Conservation (phyloP, 2,888 invertebrate species). For the Muscina levida region DNA sequence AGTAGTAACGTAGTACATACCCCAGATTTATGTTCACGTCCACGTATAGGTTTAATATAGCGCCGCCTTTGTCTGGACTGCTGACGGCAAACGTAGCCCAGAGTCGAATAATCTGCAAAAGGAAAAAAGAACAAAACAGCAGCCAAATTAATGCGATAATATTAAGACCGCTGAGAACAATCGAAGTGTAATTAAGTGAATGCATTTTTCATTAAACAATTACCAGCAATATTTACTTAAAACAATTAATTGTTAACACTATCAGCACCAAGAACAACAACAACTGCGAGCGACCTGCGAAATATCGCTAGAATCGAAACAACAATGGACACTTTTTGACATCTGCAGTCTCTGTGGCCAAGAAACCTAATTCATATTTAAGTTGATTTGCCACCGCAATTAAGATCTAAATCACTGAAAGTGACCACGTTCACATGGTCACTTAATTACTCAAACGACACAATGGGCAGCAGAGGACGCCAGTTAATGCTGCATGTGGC, state of each 20-base stretch:
- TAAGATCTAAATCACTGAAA: constrained; percentile 44
- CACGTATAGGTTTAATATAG: no score
- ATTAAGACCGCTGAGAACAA: constrained; percentile 33
- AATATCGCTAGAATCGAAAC: constrained; percentile 19
- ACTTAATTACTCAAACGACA: constrained; percentile 1
- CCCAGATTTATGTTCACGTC: constrained; percentile 25
- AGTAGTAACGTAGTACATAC: no score
- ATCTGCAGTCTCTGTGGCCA: background rate
- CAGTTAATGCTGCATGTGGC: constrained; percentile 14
- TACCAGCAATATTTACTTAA: constrained; percentile 43
- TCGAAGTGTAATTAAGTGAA: constrained; percentile 50
- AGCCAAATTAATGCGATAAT: constrained; percentile 22
- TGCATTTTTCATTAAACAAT: constrained; percentile 29
- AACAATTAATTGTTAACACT: constrained; percentile 51
- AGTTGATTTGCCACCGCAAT: constrained; percentile 50
- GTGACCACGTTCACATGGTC: constrained; percentile 25
- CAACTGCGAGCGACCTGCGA: background rate
- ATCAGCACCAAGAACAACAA: no score
- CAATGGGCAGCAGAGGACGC: background rate
- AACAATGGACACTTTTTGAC: constrained; percentile 5
- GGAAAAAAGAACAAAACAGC: background rate
- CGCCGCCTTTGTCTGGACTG: no score
- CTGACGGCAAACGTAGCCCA: no score
- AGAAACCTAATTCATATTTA: constrained; percentile 47
- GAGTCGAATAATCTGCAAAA: background rate